Percentiles rank a stretch among this genome's conserved stretches.
Evolutionary conservation across 2,797 vertebrate genomes (phyloP).

Genomic region (Diglossa cyanea): DNA sequence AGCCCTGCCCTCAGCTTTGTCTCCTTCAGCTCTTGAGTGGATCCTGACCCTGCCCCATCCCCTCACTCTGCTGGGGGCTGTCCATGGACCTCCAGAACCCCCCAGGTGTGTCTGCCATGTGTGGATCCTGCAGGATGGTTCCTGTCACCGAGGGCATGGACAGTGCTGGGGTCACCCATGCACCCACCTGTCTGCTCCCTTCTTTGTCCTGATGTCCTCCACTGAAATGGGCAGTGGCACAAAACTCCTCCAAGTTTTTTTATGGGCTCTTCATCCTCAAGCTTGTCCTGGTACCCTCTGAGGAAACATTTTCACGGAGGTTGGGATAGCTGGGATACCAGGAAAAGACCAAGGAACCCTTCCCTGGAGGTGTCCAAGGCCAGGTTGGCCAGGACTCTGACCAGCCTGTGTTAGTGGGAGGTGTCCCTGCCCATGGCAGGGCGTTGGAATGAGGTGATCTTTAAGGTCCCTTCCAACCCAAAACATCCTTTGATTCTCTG

Average conservation of each 20-base stretch:
- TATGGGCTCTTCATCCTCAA: neutral
- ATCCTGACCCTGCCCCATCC: neutral
- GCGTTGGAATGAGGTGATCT: accelerated
- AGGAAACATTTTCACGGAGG: neutral
- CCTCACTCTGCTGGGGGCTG: neutral
- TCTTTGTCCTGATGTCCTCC: neutral
- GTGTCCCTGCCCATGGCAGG: neutral
- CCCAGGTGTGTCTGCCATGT: too few relatives aligned
- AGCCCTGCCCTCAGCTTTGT: neutral
- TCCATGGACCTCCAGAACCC: neutral
- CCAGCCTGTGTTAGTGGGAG: neutral
- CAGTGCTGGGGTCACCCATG: neutral
- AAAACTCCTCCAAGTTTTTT: neutral
- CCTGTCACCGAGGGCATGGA: accelerated
- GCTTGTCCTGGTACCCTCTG: neutral
- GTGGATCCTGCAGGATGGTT: neutral
- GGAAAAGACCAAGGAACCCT: neutral
- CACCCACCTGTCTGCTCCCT: neutral
- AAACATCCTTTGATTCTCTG: neutral
- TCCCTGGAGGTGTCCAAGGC: neutral
- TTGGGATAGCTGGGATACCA: neutral
- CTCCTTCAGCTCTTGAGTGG: neutral
- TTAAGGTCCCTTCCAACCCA: neutral
- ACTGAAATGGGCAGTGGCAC: neutral
- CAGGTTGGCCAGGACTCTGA: neutral